Conservation (phyloP, 1,140 invertebrate species). For the Cydia amplana region DNA sequence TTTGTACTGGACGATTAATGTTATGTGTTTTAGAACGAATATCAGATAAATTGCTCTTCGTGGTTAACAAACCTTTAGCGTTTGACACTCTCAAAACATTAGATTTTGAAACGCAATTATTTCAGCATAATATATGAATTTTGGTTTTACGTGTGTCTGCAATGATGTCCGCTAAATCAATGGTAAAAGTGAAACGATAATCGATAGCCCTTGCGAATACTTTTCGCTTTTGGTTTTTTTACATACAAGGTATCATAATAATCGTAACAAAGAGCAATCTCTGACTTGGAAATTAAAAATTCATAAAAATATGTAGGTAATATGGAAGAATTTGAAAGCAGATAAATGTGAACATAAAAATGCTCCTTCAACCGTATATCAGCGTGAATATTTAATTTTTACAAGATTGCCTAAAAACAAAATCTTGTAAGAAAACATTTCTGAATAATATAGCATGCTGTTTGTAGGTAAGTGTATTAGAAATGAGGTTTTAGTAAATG, state of each 20-base stretch:
- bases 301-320: background rate
- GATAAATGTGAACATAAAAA: background rate
- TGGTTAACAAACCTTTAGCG: background rate
- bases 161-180: background rate
- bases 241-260: background rate
- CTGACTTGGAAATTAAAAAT: background rate
- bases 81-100: background rate
- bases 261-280: background rate
- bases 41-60: background rate
- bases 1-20: background rate
- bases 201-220: background rate
- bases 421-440: background rate
- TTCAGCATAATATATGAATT: too few species aligned
- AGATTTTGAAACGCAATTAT: background rate
- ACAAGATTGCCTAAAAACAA: background rate
- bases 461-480: background rate
- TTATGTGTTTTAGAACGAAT: background rate
- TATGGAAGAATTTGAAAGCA: background rate
- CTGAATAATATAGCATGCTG: background rate
- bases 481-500: background rate
- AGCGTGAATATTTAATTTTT: background rate
- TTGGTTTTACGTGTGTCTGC: background rate
- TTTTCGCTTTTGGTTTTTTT: background rate
- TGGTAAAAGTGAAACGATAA: background rate
- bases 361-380: background rate